Evolutionary conservation across 2,888 invertebrate species (phyloP), one percentile per base, ranked within the genome.

Genomic region (Brachyptera putata): DNA sequence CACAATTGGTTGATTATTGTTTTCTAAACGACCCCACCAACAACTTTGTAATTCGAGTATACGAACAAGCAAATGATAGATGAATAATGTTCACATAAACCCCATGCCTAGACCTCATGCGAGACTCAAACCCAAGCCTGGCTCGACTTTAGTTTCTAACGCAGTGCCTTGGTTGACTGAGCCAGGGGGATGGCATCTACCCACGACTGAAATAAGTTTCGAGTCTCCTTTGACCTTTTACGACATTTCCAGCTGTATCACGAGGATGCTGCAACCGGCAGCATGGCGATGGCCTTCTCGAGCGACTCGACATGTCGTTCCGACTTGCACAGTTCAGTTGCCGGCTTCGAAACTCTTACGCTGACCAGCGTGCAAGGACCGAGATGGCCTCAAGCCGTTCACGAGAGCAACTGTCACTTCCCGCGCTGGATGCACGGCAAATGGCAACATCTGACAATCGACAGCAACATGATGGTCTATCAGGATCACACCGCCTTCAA

Each of bases 251-350:
- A 82, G 78, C 71, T 80, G 59, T 81, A 78, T 70, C 73, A 76
- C 16, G 73, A 75, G 50, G 79, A 82, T 64, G 71, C 72, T 26
- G 69, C 68, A 55, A 79, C 76, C 43, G 82, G 82, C 2, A 75
- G 76, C 61, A 79, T 83, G 3, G 75, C 78, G 64, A 76, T 85
- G 70, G 80, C 83, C 7, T 76, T 85, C 59, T 82, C 84, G 66
- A 80, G 80, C 58, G 85, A 85, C 69, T 84, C 84, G 2, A 84
- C 84, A 34, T 85, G 85, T 67, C 76, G 74, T 4, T 77, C 77
- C 55, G 77, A 80, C 66, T 74, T 84, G 25, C 70, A 76, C 34
- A 80, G 79, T 67, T 75, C 82, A 2, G 79, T 79, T 7, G 75
- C 72, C 56, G 84, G 84, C 26, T 81, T 79, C 67, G 84, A 85